Base-by-base conservation (phyloP, 2,113 vertebrate genomes). In the Lepisosteus osseus region DNA sequence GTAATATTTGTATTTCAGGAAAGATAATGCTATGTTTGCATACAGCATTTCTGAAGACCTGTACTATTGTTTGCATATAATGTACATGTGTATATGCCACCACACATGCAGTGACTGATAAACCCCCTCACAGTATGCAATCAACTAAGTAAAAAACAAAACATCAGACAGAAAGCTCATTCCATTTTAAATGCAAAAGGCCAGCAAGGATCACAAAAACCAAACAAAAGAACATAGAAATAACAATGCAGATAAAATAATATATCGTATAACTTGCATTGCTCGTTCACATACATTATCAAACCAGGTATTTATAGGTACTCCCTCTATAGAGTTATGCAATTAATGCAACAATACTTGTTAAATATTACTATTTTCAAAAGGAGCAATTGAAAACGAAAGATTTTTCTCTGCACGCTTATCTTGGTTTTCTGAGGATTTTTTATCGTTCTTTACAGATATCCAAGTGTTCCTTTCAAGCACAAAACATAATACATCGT, bases 401-500 rank as follows among this genome's bases (percentile, higher is more conserved):
- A 86, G 85, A 87, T 85, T 83, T 87, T 88, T 90, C 86, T 83
- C 86, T 29, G 84, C 84, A 78, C 77, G 87, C 86, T 90, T 90
- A 89, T 91, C 88, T 89, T 29, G 74, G 80, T 84, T 80, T 73
- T 83, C 83, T 79, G 78, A 43, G 72, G 75, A 71, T 61, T 85
- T 83, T 86, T 84, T 89, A 89, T 88, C 82, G 80, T 65, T 81
- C 85, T 87, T 84, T 75, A 85, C 76, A 87, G 87, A 91, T 86
- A 89, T 74, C 82, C 88, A 87, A 90, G 85, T 86, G 86, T 77
- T 79, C 85, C 76, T 89, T 91, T 87, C 85, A 89, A 84, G 82
- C 78, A 64, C 72, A 80, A 81, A 79, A 82, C 84, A 81, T 86
- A 78, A 80, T 8, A 82, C 87, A 85, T 86, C 89, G 81, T 77